Conservation (phyloP, 2,888 invertebrate genomes). For the Zygothrica quintamaculata region DNA sequence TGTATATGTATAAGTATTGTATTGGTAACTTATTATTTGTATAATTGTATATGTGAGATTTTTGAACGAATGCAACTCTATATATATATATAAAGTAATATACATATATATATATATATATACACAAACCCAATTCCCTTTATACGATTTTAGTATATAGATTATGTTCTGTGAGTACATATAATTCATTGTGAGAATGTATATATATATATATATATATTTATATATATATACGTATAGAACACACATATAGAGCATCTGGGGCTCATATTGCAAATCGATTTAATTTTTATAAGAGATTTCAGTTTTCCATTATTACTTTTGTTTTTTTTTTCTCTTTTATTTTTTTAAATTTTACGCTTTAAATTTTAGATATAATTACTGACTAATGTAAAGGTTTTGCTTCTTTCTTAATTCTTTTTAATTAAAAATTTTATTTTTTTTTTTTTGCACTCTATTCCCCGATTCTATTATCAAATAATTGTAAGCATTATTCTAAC, state of each 20-base stretch:
- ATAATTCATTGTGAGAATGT: neutral
- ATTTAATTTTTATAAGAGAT: neutral
- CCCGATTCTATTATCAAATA: constrained; percentile 16
- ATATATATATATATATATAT: constrained; percentile 6
- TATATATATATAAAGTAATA: neutral
- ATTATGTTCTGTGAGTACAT: too few relatives aligned
- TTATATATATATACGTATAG: constrained; percentile 16
- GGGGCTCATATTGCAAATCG: constrained; percentile 20
- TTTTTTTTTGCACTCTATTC: too few relatives aligned
- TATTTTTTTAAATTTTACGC: constrained; percentile 1
- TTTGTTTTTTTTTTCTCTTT: neutral
- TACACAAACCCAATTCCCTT: too few relatives aligned
- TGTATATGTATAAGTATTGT: constrained; percentile 18
- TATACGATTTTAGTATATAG: too few relatives aligned
- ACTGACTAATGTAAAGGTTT: constrained; percentile 57
- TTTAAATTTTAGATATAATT: constrained; percentile 8
- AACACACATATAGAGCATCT: neutral
- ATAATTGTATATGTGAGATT: constrained; percentile 14
- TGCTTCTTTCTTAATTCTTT: too few relatives aligned
- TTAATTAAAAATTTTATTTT: too few relatives aligned
- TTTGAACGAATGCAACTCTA: constrained; percentile 3
- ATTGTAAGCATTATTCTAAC: constrained; percentile 40
- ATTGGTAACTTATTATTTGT: constrained; percentile 20
- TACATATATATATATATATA: neutral
- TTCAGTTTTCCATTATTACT: neutral